Evolutionary conservation across 2,113 vertebrate species (phyloP).

Genomic region (Oenanthe melanoleuca): DNA sequence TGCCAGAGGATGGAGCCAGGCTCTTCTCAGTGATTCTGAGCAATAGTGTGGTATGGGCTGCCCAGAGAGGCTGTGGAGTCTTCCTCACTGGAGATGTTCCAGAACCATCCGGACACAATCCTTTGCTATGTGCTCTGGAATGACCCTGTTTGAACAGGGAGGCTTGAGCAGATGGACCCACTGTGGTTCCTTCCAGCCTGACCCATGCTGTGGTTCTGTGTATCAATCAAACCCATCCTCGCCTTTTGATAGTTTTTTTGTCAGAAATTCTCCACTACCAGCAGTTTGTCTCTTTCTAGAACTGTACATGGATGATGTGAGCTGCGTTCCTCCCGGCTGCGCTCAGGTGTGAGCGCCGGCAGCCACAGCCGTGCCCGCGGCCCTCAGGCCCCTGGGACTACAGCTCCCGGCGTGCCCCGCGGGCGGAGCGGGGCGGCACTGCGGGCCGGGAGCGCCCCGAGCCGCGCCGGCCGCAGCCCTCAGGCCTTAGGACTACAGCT

Average conservation of each 20-base stretch:
- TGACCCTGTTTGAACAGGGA: not conserved
- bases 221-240: not conserved
- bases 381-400: not conserved
- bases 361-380: accelerated
- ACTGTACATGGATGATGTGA: accelerated
- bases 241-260: not conserved
- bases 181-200: not conserved
- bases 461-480: too few relatives aligned
- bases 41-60: not conserved
- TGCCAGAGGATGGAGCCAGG: not conserved
- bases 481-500: not conserved
- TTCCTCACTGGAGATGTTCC: not conserved
- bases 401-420: not conserved
- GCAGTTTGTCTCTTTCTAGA: not conserved
- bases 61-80: not conserved
- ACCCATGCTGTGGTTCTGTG: not conserved
- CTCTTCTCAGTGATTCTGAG: not conserved
- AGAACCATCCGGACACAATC: not conserved
- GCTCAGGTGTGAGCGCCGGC: accelerated
- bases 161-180: too few relatives aligned
- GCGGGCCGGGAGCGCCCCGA: too few relatives aligned
- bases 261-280: not conserved
- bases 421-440: too few relatives aligned
- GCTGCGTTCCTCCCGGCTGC: accelerated
- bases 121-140: not conserved